Percentiles rank a stretch among this genome's conserved stretches.
Evolutionary conservation across 2,113 vertebrate species (phyloP).

Genomic region (Chlorocebus sabaeus): DNA sequence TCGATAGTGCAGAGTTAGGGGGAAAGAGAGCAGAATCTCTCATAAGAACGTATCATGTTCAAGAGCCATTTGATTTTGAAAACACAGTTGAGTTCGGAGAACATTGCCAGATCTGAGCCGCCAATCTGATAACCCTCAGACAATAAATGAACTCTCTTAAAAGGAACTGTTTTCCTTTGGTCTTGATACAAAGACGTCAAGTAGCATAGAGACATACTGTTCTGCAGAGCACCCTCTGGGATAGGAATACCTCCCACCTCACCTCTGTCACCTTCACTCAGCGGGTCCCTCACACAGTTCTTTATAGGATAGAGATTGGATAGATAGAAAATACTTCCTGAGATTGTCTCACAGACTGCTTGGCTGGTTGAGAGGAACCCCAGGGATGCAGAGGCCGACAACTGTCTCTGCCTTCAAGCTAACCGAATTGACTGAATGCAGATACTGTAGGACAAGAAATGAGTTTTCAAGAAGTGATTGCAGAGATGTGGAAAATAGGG

Average conservation of each 20-base stretch:
- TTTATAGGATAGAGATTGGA: not conserved
- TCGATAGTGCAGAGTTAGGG: not conserved
- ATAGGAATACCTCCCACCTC: not conserved
- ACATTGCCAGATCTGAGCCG: not conserved
- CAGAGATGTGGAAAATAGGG: not conserved
- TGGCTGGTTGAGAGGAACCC: not conserved
- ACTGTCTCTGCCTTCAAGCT: not conserved
- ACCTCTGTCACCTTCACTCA: too few species aligned
- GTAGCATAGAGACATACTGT: not conserved
- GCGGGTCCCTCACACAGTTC: not conserved
- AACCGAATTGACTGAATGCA: too few species aligned
- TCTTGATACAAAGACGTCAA: not conserved
- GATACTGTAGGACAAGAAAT: too few species aligned
- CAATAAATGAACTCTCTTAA: not conserved
- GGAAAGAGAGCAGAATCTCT: not conserved
- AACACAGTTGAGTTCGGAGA: slow-evolving; percentile 16
- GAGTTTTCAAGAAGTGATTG: not conserved
- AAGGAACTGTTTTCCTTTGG: not conserved
- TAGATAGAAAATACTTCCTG: not conserved
- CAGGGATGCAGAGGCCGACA: not conserved
- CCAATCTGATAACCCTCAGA: not conserved
- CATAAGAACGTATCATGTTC: not conserved
- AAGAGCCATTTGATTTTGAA: not conserved
- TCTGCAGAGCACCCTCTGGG: not conserved
- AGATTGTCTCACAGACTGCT: not conserved